Evolutionary conservation across 2,113 vertebrate genomes (phyloP), one percentile per base, ranked within the genome.

Genomic region (Aepyceros melampus): DNA sequence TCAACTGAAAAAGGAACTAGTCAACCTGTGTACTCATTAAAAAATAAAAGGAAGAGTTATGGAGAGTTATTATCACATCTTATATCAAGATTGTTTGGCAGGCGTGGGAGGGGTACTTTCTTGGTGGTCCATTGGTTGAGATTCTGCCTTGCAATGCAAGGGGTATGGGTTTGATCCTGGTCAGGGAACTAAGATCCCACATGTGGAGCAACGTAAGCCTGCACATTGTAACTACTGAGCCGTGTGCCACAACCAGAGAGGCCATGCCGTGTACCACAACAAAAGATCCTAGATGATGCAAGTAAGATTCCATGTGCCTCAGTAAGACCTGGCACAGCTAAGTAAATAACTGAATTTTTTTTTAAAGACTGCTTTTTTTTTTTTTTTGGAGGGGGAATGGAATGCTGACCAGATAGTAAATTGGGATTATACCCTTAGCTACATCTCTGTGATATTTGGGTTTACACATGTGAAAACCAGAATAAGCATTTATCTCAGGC

Each of bases 1-100:
- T 95, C 97, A 95, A 29, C 36, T 95, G 76, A 29, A 89, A 96
- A 97, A 95, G 76, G 74, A 85, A 31, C 23, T 12, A n/a, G 33
- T 43, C 60, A 55, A 78, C 33, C 27, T 67, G 29, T 31, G 31
- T 47, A 51, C 49, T 64, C 33, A 55, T 88, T 91, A 96, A 93
- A 96, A 95, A 95, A 92, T 53, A 79, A 74, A 85, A 58, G 55
- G 47, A 86, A 82, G 51, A 33, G 16, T 76, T 85, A 62, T 45
- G 2, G 40, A 76, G 56, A 64, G 19, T 36, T 82, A 79, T 67
- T 82, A 79, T 55, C 78, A 11, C 14, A 83, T 31, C 31, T 76
- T 91, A 8, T 27, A 31, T 33, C 27, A 90, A 84, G 25, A 43
- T 6, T 36, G 31, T 29, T 14, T 76, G 40, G 12, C 0, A 6